These are phyloP conservation scores for Smittia sp. DNA, from an alignment of 2,888 invertebrate genomes.

Conservation along the genomic window DNA sequence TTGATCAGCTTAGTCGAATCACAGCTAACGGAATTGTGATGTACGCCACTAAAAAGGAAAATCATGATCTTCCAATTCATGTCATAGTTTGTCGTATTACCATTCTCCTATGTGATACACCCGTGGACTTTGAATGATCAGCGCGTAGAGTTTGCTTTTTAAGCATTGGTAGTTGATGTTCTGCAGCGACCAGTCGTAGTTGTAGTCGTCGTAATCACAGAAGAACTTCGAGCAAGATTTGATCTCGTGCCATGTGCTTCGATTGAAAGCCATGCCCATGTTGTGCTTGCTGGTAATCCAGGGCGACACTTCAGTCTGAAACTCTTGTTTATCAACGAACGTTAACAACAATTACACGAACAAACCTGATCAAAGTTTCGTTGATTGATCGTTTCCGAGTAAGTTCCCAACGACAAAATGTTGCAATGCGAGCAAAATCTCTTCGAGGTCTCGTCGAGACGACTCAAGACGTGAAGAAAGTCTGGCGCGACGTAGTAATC, in stretches of 20 bases:
- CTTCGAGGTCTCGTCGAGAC: background rate
- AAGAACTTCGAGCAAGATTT: conserved; percentile 79
- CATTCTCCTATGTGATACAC: conserved; percentile 99
- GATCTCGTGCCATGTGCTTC: conserved; percentile 81
- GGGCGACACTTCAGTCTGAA: conserved; percentile 81
- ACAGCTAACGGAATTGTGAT: conserved; percentile 91
- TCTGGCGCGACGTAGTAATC: conserved; percentile 79
- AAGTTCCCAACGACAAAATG: conserved; percentile 20
- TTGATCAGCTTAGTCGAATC: conserved; percentile 80
- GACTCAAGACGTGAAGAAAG: conserved; percentile 78
- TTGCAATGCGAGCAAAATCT: conserved; percentile 10
- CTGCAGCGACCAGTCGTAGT: conserved; percentile 98
- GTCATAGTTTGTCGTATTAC: conserved; percentile 62
- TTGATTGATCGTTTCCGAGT: background rate
- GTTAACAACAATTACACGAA: too few relatives aligned
- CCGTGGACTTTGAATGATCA: conserved; percentile 87
- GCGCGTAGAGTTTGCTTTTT: conserved; percentile 73
- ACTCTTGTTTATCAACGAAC: background rate
- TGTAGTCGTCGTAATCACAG: conserved; percentile 97
- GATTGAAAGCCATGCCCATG: conserved; percentile 97
- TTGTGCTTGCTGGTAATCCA: conserved; percentile 98
- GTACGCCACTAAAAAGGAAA: conserved; percentile 74
- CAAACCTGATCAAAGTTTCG: background rate
- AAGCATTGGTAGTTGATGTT: conserved; percentile 84
- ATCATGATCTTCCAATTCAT: background rate